A percentile compares a stretch with the other conserved stretches of the same genome.
Conservation (phyloP, 2,113 vertebrate species). For the Chloebia gouldiae region DNA sequence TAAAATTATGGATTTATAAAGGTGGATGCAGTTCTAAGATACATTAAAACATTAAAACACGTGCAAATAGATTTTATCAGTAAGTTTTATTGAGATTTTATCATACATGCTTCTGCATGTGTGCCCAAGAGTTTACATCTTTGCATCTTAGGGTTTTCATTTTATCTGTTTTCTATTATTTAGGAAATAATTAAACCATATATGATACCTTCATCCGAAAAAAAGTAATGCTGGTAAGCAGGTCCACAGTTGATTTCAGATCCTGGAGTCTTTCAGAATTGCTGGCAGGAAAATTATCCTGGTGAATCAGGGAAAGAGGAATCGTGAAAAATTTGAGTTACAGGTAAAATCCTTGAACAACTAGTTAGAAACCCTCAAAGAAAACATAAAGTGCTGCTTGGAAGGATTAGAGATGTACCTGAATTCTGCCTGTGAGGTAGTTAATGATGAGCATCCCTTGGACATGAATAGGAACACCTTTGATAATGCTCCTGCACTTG, state of each 20-base stretch:
- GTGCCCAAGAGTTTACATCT: not conserved
- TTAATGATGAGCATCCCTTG: not conserved
- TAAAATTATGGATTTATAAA: not conserved
- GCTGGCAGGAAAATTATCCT: conserved; percentile 97
- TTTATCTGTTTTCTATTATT: not conserved
- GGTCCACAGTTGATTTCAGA: conserved; percentile 95
- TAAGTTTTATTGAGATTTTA: no score
- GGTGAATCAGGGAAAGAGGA: conserved; percentile 28
- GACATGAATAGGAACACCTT: not conserved
- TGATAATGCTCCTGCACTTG: not conserved
- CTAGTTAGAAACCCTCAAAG: not conserved
- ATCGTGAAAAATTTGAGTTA: not conserved
- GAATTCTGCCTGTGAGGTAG: not conserved
- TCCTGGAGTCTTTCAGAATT: conserved; percentile 93
- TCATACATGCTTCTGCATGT: no score
- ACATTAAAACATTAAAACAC: not conserved
- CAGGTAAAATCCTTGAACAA: not conserved
- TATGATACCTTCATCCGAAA: conserved; percentile 95
- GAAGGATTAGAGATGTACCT: not conserved
- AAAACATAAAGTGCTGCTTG: not conserved
- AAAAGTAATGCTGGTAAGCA: conserved; percentile 97
- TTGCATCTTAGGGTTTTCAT: not conserved
- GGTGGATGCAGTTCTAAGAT: not conserved
- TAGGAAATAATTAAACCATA: not conserved
- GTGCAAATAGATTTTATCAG: not conserved